Evolutionary conservation across 2,113 vertebrate genomes (phyloP), one percentile per base, ranked within the genome.

Genomic region (Carlito syrichta): DNA sequence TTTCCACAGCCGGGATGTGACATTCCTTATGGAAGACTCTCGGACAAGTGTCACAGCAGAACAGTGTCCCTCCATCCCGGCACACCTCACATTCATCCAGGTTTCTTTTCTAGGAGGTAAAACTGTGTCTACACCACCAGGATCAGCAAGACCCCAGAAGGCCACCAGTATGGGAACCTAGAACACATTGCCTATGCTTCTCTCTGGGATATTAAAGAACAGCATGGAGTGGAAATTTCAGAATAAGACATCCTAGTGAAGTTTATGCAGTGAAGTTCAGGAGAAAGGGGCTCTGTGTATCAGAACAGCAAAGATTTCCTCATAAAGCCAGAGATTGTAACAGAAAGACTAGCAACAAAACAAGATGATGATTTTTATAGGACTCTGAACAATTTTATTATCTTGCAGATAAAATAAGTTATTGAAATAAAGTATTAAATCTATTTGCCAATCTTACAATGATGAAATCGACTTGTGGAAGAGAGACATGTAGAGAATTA

Each of bases 41-140:
- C 20, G 99, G 99, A 93, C 99, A 99, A 45, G 99, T 99, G 0
- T 99, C 99, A 50, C 99, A 99, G 97, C 99, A 99, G 76, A 99
- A 99, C 86, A 99, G 98, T 87, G 98, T 98, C 0, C 99, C 99
- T 7, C 99, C 99, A 0, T 99, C 98, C 11, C 96, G 98, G 3
- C 99, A 99, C 16, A 97, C 97, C 0, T 98, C 98, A 56, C 99
- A 99, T 89, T 99, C 98, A 11, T 99, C 99, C 85, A 99, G 99
- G 0, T 99, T 99, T 93, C 96, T 32, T 6, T 6, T 63, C 91
- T 96, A 69, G 62, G 95, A 86, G 58, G 43, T 0, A 48, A 89
- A 88, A 63, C 11, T 50, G 81, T 17, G 32, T 8, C 48, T 9
- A 6, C 0, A 30, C 78, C 73, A 81, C 32, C 8, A 8, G 43